Evolutionary conservation across 2,888 invertebrate genomes (phyloP).

Genomic region (Criorhina ranunculi): DNA sequence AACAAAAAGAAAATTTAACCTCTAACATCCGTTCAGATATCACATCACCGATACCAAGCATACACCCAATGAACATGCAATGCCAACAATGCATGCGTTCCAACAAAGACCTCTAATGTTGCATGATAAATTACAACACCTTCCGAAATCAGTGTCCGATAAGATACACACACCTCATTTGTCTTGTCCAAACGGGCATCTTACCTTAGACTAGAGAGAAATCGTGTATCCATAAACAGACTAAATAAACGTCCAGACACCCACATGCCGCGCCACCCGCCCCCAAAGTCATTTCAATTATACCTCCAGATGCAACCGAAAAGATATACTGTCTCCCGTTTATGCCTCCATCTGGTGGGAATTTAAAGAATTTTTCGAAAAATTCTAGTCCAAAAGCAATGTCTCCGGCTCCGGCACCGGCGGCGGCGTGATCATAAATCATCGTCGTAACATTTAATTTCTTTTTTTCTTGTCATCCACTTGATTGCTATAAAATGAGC

Average conservation of each 20-base stretch:
- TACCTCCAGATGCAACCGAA: slow-evolving; percentile 42
- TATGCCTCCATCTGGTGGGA: slow-evolving; percentile 12
- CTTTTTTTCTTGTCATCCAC: slow-evolving; percentile 33
- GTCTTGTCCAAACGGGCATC: slow-evolving; percentile 36
- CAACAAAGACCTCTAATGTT: slow-evolving; percentile 50
- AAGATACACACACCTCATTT: slow-evolving; percentile 49
- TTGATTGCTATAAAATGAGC: slow-evolving; percentile 62
- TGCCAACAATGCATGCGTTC: neutral
- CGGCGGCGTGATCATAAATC: slow-evolving; percentile 65
- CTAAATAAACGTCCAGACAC: slow-evolving; percentile 67
- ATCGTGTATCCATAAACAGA: slow-evolving; percentile 17
- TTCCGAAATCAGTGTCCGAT: slow-evolving; percentile 56
- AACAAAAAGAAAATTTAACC: neutral
- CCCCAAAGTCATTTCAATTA: slow-evolving; percentile 73
- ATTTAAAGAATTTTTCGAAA: slow-evolving; percentile 20
- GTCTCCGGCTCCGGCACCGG: too few relatives aligned
- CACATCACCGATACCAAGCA: slow-evolving; percentile 6
- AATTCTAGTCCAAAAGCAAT: slow-evolving; percentile 45
- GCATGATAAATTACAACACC: slow-evolving; percentile 64
- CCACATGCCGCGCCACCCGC: slow-evolving; percentile 40
- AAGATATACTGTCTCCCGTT: slow-evolving; percentile 6
- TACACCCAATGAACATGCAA: slow-evolving; percentile 26
- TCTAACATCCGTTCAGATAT: slow-evolving; percentile 26
- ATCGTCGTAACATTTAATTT: slow-evolving; percentile 52
- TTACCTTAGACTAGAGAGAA: slow-evolving; percentile 12